A percentile compares a stretch with the other conserved stretches of the same genome.
These are phyloP conservation scores for Acanthosoma haemorrhoidale DNA, from an alignment of 2,888 invertebrate species.

Conservation along the genomic window DNA sequence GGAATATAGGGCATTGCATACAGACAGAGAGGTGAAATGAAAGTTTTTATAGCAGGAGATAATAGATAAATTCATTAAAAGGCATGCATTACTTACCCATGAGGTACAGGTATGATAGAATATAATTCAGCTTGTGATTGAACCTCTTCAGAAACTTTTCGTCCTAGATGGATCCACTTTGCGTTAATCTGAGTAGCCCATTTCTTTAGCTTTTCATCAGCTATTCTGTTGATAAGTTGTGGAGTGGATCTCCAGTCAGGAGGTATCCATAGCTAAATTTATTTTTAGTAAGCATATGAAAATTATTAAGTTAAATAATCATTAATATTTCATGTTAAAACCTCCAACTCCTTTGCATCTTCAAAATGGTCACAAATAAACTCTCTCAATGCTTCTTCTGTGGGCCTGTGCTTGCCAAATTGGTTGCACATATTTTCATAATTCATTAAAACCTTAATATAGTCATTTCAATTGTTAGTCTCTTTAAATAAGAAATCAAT, in stretches of 20 bases:
- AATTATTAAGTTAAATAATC: neutral
- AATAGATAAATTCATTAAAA: neutral
- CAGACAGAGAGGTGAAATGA: too few species aligned
- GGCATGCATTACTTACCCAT: slow-evolving; percentile 51
- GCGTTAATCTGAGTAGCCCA: slow-evolving; percentile 47
- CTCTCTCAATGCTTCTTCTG: slow-evolving; percentile 30
- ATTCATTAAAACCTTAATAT: slow-evolving; percentile 20
- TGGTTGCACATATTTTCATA: slow-evolving; percentile 32
- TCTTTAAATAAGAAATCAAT: neutral
- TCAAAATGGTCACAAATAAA: slow-evolving; percentile 58
- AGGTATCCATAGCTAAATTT: slow-evolving; percentile 42
- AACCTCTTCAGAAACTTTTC: slow-evolving; percentile 54
- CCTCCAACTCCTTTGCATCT: slow-evolving; percentile 42
- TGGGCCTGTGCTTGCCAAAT: slow-evolving; percentile 23
- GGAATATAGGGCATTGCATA: too few species aligned
- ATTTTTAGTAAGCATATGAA: neutral
- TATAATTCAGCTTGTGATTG: slow-evolving; percentile 51
- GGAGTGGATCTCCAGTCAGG: slow-evolving; percentile 46
- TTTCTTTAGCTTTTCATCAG: slow-evolving; percentile 47
- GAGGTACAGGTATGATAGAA: slow-evolving; percentile 62
- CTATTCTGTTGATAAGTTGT: slow-evolving; percentile 46
- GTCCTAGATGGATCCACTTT: slow-evolving; percentile 47
- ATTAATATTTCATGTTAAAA: slow-evolving; percentile 45
- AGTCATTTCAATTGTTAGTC: neutral
- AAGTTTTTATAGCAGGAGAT: too few species aligned